Percentiles rank a stretch among this genome's conserved stretches.
These are phyloP conservation scores for Papilio gigon DNA, from an alignment of 2,888 invertebrate genomes.

Conservation along the genomic window DNA sequence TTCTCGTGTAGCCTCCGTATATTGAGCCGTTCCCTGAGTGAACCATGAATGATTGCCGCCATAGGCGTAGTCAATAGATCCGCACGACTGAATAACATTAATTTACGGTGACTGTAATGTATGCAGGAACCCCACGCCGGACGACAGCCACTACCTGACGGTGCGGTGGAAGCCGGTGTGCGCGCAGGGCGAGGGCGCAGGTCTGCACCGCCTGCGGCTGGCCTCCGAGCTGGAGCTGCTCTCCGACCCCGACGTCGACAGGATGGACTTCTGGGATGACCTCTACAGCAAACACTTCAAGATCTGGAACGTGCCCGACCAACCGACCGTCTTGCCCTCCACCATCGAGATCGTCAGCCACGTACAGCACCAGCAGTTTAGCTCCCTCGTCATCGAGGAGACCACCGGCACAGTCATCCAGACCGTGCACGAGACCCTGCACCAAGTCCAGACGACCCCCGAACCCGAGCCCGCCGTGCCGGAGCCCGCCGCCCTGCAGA, in stretches of 20 bases:
- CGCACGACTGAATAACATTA: neutral
- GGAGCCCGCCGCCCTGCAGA: conserved; percentile 47
- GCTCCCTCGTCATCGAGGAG: conserved; percentile 45
- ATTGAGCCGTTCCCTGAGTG: too few species aligned
- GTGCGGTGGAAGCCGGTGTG: conserved; percentile 72
- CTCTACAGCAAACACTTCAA: conserved; percentile 70
- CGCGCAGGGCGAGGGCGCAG: conserved; percentile 55
- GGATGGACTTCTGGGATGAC: conserved; percentile 74
- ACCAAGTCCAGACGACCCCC: neutral
- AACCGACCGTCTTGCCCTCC: conserved; percentile 48
- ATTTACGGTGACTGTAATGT: conserved; percentile 6
- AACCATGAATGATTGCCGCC: too few species aligned
- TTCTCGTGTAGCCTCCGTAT: too few species aligned
- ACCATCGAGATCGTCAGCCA: conserved; percentile 39
- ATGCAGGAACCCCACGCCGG: conserved; percentile 76
- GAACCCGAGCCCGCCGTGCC: conserved; percentile 51
- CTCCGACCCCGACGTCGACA: conserved; percentile 65
- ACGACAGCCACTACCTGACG: conserved; percentile 68
- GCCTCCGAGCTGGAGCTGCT: conserved; percentile 62
- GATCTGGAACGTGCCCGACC: conserved; percentile 66
- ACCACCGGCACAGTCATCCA: conserved; percentile 43
- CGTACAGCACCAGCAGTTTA: conserved; percentile 40
- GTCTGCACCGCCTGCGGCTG: conserved; percentile 64
- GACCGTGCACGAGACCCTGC: conserved; percentile 21
- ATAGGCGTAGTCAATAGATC: too few species aligned